These are phyloP conservation scores for Masticophis lateralis DNA, from an alignment of 2,797 vertebrate species.

Conservation along the genomic window DNA sequence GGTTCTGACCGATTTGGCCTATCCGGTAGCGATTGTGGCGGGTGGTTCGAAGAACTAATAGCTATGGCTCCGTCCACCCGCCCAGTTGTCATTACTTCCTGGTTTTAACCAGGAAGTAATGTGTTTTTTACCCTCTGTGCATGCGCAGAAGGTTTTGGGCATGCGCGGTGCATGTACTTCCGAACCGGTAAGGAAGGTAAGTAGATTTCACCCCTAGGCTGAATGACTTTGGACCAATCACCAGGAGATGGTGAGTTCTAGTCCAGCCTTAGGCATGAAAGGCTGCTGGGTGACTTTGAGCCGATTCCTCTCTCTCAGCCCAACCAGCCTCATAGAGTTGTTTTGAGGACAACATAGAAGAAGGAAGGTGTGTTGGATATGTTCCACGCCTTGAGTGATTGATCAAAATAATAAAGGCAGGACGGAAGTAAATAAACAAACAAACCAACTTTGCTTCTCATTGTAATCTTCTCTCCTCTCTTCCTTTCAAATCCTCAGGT, in stretches of 20 bases:
- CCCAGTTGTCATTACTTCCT: too few relatives aligned
- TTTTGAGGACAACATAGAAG: not conserved
- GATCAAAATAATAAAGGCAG: not conserved
- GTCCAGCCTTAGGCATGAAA: too few relatives aligned
- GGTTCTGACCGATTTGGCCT: too few relatives aligned
- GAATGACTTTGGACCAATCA: not conserved
- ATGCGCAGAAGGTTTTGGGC: too few relatives aligned
- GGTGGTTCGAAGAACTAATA: too few relatives aligned
- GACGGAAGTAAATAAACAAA: not conserved
- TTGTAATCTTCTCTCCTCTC: not conserved
- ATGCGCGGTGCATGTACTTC: too few relatives aligned
- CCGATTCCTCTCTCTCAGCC: not conserved
- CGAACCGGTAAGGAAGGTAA: too few relatives aligned
- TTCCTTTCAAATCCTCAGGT: not conserved
- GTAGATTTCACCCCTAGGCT: not conserved
- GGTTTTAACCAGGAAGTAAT: too few relatives aligned
- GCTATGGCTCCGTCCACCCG: too few relatives aligned
- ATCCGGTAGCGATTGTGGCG: too few relatives aligned
- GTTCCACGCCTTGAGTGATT: not conserved
- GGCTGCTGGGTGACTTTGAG: not conserved
- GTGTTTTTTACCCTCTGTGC: too few relatives aligned
- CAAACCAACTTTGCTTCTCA: not conserved
- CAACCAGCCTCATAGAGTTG: not conserved
- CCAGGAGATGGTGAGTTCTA: not conserved
- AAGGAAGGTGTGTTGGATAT: not conserved